Base-by-base conservation (phyloP, 2,888 invertebrate genomes). In the Parasteatoda lunata region DNA sequence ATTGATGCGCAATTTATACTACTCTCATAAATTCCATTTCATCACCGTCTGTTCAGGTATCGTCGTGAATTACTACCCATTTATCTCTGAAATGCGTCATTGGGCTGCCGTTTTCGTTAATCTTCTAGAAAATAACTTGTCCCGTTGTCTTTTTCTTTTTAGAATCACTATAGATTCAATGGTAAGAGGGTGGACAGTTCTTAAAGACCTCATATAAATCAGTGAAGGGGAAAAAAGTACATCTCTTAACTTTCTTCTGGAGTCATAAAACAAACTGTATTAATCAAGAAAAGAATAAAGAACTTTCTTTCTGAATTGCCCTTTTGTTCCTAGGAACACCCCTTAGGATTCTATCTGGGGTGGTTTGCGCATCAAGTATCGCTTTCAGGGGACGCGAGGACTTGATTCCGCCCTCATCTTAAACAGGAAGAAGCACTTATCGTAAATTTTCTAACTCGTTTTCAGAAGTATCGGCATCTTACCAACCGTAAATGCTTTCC, bases 401-500 rank as follows among this genome's bases (percentile, higher is more conserved):
- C 45, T 68, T 30, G 30, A 30, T 15, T 59, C 48, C 49, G 5
- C 54, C 66, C 72, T 54, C 52, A 71, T 47, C 70, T 70, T 77
- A 84, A 84, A 77, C 83, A 84, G 83, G 83, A 84, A 72, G 83
- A 66, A 72, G 83, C 83, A 84, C 83, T 77, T 84, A 84, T 84
- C 83, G 83, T 84, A 84, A 84, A 84, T 84, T 84, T 84, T 84
- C 83, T 77, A 77, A 47, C 83, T 66, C 72, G 83, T 77, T 84
- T 84, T 15, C 45, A 59, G 59, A 59, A 59, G 11, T 15, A 11
- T n/a, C 30, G 64, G 75, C 9, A 30, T 51, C 59, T 64, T n/a
- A 47, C 52, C 15, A 66, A 45, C 80, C 73, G 72, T 72, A 64
- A 80, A 80, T 72, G 72, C 54, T 80, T 65, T 71, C 78, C 77